These are phyloP conservation scores for Bombus soroeensis DNA, from an alignment of 1,140 invertebrate species.

Conservation along the genomic window DNA sequence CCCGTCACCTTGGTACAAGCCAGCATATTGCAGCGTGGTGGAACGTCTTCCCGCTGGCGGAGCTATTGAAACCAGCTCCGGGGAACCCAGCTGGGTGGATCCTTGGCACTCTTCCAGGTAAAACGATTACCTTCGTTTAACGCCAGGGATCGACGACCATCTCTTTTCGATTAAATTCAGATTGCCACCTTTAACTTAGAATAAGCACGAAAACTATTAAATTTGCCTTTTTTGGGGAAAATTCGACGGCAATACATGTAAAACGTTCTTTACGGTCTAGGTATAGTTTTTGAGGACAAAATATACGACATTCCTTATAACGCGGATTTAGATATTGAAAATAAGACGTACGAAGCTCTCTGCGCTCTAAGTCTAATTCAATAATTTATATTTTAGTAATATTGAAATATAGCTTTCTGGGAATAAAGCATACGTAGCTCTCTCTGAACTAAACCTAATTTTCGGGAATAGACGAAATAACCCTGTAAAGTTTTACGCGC, in stretches of 20 bases:
- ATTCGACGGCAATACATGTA: too few species aligned
- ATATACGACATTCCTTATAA: background rate
- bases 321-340: background rate
- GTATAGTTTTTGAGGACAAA: background rate
- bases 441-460: background rate
- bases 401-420: background rate
- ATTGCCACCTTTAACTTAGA: too few species aligned
- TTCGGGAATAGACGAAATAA: background rate
- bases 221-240: too few species aligned
- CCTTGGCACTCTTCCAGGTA: slow-evolving; percentile 51
- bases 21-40: slow-evolving; percentile 41
- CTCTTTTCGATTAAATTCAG: too few species aligned
- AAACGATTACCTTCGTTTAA: background rate
- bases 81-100: slow-evolving; percentile 22
- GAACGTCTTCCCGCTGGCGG: background rate
- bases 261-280: background rate
- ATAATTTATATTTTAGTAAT: too few species aligned
- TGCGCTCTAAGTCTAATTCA: background rate
- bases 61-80: background rate
- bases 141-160: background rate
- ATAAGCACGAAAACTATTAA: too few species aligned
- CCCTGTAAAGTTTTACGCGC: background rate
- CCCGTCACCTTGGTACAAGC: slow-evolving; percentile 81
- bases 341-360: background rate
- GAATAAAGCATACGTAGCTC: background rate